phyloP scores from a whole-genome alignment of 2,113 vertebrate species.

The Okapia johnstoni region DNA sequence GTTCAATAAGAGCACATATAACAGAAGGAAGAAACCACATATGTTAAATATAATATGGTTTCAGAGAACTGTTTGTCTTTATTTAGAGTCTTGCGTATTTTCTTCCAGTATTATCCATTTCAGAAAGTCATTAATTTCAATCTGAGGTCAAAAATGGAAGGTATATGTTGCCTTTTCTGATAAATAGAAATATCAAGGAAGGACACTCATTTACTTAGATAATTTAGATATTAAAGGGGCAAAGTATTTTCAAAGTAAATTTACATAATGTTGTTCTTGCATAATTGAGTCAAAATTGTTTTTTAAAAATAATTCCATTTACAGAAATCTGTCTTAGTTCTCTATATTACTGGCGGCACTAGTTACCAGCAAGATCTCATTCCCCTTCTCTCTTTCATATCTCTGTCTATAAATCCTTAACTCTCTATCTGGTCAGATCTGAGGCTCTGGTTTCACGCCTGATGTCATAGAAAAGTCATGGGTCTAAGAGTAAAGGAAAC shows the following conservation, averaged over 20 bases:
- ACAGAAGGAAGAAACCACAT: neutral
- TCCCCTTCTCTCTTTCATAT: neutral
- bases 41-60: neutral
- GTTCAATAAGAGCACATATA: slow-evolving; percentile 2
- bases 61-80: neutral
- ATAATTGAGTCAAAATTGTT: neutral
- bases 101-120: neutral
- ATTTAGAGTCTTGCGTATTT: neutral
- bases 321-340: neutral
- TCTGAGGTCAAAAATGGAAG: neutral
- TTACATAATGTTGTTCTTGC: neutral
- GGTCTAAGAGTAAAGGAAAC: neutral
- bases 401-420: neutral
- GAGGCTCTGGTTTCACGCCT: neutral
- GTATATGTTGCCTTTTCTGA: neutral
- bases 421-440: neutral
- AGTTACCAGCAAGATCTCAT: too few species aligned
- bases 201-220: neutral
- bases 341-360: neutral
- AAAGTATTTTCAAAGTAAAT: neutral
- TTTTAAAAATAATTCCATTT: neutral
- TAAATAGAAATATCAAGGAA: neutral
- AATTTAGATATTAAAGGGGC: neutral
- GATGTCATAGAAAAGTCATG: neutral
- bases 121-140: neutral